Conservation (phyloP, 2,888 invertebrate genomes). For the Chrysopilus asiliformis region DNA sequence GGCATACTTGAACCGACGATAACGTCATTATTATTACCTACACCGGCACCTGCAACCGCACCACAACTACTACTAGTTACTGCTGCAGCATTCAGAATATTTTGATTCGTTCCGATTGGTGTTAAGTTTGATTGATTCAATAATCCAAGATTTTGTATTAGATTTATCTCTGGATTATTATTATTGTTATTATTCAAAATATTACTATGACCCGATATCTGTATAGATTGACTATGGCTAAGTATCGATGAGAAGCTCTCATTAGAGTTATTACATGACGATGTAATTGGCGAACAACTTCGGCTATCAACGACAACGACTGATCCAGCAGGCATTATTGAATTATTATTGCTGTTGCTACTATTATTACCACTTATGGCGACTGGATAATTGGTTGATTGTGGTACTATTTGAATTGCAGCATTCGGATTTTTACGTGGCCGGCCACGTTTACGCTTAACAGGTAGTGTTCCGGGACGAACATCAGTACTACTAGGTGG, state of each 20-base stretch:
- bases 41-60: neutral
- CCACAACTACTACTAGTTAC: neutral
- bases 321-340: too few species aligned
- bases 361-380: neutral
- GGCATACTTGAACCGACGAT: slow-evolving; percentile 16
- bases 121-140: neutral
- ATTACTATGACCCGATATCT: neutral
- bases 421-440: slow-evolving; percentile 3
- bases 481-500: too few species aligned
- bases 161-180: too few species aligned
- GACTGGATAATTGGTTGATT: too few species aligned
- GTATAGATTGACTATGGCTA: slow-evolving; percentile 5
- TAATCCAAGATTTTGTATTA: neutral
- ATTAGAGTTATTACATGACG: slow-evolving; percentile 4
- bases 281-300: slow-evolving; percentile 13
- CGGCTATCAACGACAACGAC: slow-evolving; percentile 12
- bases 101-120: neutral
- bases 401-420: slow-evolving; percentile 1
- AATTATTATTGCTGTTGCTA: neutral
- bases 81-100: neutral
- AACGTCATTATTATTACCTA: neutral
- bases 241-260: slow-evolving; percentile 8
- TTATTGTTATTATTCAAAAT: neutral
- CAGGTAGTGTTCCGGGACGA: too few species aligned
- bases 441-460: neutral